These are phyloP conservation scores for Parasteatoda lunata DNA, from an alignment of 2,888 invertebrate genomes.

Conservation along the genomic window DNA sequence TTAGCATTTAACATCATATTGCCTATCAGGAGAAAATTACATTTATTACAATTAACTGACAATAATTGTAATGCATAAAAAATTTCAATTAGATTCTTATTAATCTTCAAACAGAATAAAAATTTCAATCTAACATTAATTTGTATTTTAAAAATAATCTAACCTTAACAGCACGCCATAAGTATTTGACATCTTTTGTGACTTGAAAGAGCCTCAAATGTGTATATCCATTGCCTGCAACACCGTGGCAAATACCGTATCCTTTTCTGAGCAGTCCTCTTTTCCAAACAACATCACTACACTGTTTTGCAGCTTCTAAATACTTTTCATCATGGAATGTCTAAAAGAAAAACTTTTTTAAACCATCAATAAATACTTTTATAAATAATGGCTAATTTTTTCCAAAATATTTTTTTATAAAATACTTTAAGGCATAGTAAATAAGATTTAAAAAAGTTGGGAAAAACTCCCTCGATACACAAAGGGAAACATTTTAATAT, in stretches of 20 bases:
- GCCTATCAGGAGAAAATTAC: no score
- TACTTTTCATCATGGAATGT: conserved; percentile 82
- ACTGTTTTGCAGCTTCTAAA: conserved; percentile 81
- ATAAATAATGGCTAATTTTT: no score
- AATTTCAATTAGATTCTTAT: neutral
- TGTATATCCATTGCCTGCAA: conserved; percentile 89
- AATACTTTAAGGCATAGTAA: no score
- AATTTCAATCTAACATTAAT: neutral
- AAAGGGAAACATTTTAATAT: no score
- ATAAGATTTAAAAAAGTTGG: no score
- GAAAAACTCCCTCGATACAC: no score
- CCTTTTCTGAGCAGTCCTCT: conserved; percentile 88
- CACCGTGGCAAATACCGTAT: conserved; percentile 91
- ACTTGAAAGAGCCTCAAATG: conserved; percentile 85
- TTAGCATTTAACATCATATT: no score
- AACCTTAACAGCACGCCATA: conserved; percentile 81
- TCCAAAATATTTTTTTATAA: no score
- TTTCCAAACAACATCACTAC: conserved; percentile 86
- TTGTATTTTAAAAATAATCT: conserved; percentile 71
- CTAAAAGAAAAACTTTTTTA: conserved; percentile 75
- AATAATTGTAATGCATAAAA: neutral
- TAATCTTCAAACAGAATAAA: neutral
- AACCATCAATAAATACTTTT: no score
- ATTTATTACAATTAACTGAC: no score
- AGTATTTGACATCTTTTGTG: conserved; percentile 80